Conservation (phyloP, 2,888 invertebrate genomes). For the Orthonevra nobilis region DNA sequence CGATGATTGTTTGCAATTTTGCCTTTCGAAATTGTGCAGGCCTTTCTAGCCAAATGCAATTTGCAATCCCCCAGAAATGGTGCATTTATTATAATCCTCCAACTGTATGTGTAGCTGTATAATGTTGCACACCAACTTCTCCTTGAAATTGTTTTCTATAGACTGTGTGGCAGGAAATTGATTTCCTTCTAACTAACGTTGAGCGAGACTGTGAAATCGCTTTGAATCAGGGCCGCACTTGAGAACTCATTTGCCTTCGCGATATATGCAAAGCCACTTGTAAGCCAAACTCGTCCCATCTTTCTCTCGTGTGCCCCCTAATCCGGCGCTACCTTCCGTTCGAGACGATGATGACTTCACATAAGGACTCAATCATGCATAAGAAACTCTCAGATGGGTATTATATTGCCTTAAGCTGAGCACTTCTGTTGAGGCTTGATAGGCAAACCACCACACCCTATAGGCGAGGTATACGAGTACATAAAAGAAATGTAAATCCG, state of each 20-base stretch:
- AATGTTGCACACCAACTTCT: slow-evolving; percentile 24
- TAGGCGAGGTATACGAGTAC: slow-evolving; percentile 8
- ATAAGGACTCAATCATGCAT: slow-evolving; percentile 65
- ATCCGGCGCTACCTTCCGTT: slow-evolving; percentile 42
- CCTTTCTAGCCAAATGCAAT: slow-evolving; percentile 7
- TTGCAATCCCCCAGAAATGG: too few relatives aligned
- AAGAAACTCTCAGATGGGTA: slow-evolving; percentile 58
- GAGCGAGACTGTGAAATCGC: slow-evolving; percentile 26
- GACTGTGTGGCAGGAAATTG: slow-evolving; percentile 54
- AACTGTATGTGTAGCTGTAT: neutral
- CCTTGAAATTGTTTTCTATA: slow-evolving; percentile 18
- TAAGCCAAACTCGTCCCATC: too few relatives aligned
- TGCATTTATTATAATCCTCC: too few relatives aligned
- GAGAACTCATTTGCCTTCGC: slow-evolving; percentile 63
- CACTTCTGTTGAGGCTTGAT: slow-evolving; percentile 57
- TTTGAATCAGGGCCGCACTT: slow-evolving; percentile 1
- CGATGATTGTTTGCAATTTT: slow-evolving; percentile 31
- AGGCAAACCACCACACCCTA: slow-evolving; percentile 30
- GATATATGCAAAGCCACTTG: slow-evolving; percentile 4
- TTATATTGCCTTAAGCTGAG: slow-evolving; percentile 66
- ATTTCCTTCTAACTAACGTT: slow-evolving; percentile 54
- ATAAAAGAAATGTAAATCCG: slow-evolving; percentile 48
- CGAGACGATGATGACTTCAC: slow-evolving; percentile 48
- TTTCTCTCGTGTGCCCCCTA: too few relatives aligned
- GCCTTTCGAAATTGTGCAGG: slow-evolving; percentile 2